Conservation (phyloP, 2,113 vertebrate species). For the Ptilonorhynchus violaceus region DNA sequence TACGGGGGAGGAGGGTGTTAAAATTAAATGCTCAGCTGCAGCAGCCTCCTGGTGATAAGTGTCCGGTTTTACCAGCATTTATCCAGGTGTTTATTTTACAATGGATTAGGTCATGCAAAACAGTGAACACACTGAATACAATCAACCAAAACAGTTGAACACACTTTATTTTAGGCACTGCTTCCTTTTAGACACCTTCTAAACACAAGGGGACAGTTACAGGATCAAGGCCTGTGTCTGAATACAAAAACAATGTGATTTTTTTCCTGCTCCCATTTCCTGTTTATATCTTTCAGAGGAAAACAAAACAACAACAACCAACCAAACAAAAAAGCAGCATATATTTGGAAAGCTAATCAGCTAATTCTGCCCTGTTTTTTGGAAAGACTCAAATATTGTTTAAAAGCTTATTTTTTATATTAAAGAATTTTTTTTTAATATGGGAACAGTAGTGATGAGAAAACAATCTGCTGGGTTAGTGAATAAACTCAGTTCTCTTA, state of each 20-base stretch:
- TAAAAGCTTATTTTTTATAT: not conserved
- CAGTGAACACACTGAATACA: not conserved
- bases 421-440: not conserved
- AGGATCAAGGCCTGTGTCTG: not conserved
- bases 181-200: not conserved
- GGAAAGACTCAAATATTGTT: not conserved
- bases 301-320: not conserved
- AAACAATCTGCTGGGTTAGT: not conserved
- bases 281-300: not conserved
- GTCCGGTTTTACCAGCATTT: not conserved
- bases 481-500: not conserved
- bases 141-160: not conserved
- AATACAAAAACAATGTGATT: not conserved
- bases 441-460: not conserved
- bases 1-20: rapidly evolving
- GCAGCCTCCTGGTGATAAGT: not conserved
- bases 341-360: not conserved
- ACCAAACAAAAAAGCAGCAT: not conserved
- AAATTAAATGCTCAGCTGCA: not conserved
- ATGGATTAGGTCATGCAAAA: not conserved
- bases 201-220: not conserved
- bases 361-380: not conserved
- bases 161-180: not conserved
- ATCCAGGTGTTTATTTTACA: not conserved
- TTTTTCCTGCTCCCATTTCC: not conserved